phyloP scores from a whole-genome alignment of 64 coral and sea anemone species.

The Cladopsammia gracilis region DNA sequence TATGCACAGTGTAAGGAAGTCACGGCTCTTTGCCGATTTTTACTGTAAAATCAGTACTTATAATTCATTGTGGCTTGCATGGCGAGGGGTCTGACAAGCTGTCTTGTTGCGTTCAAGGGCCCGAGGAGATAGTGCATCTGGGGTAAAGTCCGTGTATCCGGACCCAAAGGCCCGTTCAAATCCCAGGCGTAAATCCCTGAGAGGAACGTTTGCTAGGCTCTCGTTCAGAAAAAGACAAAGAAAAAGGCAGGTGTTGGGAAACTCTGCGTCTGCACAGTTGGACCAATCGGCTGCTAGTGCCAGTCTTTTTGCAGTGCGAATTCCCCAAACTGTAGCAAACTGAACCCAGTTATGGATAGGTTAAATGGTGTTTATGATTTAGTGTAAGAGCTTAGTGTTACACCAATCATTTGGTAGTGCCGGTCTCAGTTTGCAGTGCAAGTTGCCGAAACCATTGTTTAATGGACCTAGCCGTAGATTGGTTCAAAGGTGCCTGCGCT shows the following conservation, averaged over 20 bases:
- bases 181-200: slow-evolving; percentile 64
- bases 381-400: too few species aligned
- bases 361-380: neutral
- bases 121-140: slow-evolving; percentile 57
- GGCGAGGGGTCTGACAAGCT: slow-evolving; percentile 78
- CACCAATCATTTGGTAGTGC: neutral
- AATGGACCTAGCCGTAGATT: slow-evolving; percentile 42
- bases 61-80: slow-evolving; percentile 33
- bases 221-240: slow-evolving; percentile 73
- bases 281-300: slow-evolving; percentile 43
- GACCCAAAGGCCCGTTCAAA: slow-evolving; percentile 73
- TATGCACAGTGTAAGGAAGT: slow-evolving; percentile 46
- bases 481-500: slow-evolving; percentile 18
- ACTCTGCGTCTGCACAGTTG: slow-evolving; percentile 28
- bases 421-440: neutral
- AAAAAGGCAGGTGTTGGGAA: slow-evolving; percentile 82
- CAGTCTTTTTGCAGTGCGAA: neutral
- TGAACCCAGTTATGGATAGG: neutral
- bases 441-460: neutral
- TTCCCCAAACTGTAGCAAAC: neutral
- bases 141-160: slow-evolving; percentile 72
- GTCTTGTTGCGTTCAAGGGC: slow-evolving; percentile 84
- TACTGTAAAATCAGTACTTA: neutral
- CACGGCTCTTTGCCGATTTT: slow-evolving; percentile 17
- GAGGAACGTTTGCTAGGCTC: slow-evolving; percentile 83